Evolutionary conservation across 2,797 vertebrate genomes (phyloP), one percentile per base, ranked within the genome.

Genomic region (Catamblyrhynchus diadema): DNA sequence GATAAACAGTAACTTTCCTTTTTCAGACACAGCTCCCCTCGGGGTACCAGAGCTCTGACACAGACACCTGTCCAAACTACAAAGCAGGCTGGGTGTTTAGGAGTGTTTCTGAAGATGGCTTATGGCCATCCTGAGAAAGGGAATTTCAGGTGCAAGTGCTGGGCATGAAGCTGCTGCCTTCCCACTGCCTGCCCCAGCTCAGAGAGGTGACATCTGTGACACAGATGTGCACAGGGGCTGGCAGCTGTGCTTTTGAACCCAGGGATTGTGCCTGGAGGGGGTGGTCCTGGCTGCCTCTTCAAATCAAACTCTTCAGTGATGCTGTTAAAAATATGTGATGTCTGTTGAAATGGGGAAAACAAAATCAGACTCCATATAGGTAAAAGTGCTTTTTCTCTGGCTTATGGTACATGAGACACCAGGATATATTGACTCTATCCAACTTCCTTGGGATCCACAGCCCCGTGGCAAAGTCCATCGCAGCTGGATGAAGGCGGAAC

Each of bases 331-430:
- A 47, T 20, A 61, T 0, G 2, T 27, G 15, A 14, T 42, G 16
- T 14, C n/a, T 50, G 10, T 35, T 50, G 35, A 21, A 51, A 54
- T 13, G 53, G 28, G 20, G 11, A 35, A 62, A 73, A 48, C 14
- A 18, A 48, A 64, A 23, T n/a, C n/a, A n/a, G 41, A 48, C 21
- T 30, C 2, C 0, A 3, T 15, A 23, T 1, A 47, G 27, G 35
- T 25, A 12, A n/a, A 90, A 91, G 47, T 59, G 25, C 3, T 41
- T 28, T 45, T 71, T 64, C 15, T 53, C n/a, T 53, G 50, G n/a
- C 9, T 79, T n/a, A 8, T 2, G 47, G 61, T 13, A 32, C 19
- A 12, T 5, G 61, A 64, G 24, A 28, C 6, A 54, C 8, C 45
- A 28, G 19, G 12, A 47, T 24, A 12, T 9, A 12, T 0, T 39